These are phyloP conservation scores for Smittia aterrima DNA, from an alignment of 2,888 invertebrate genomes.

Conservation along the genomic window DNA sequence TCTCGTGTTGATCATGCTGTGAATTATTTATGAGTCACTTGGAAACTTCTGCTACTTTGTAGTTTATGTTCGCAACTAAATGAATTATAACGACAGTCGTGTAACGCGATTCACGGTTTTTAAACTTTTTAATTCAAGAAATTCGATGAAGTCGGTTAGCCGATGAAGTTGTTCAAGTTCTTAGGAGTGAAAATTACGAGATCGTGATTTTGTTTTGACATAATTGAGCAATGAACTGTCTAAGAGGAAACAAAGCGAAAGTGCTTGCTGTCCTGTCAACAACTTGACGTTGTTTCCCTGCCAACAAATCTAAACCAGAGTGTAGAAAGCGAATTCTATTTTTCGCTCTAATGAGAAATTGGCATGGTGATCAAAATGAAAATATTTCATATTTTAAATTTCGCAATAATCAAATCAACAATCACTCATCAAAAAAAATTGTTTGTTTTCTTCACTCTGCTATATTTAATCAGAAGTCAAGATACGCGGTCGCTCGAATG, in stretches of 20 bases:
- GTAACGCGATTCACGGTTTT: neutral
- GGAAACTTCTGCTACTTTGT: conserved; percentile 18
- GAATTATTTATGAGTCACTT: conserved; percentile 29
- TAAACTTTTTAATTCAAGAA: neutral
- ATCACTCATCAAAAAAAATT: conserved; percentile 1
- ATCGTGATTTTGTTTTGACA: too few species aligned
- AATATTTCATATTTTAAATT: too few species aligned
- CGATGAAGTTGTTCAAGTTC: neutral
- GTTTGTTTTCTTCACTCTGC: neutral
- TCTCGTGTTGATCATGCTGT: conserved; percentile 23
- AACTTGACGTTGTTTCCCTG: too few species aligned
- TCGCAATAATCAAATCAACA: conserved; percentile 11
- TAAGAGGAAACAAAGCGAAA: too few species aligned
- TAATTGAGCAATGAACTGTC: too few species aligned
- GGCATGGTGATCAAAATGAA: too few species aligned
- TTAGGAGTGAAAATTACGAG: too few species aligned
- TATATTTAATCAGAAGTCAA: neutral
- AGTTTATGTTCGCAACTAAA: neutral
- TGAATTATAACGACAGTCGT: neutral
- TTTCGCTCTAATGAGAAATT: too few species aligned
- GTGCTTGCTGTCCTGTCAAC: too few species aligned
- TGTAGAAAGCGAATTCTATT: too few species aligned
- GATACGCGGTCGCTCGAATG: neutral
- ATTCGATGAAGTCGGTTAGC: neutral
- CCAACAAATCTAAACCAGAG: too few species aligned